A percentile compares a stretch with the other conserved stretches of the same genome.
Conservation (phyloP, 2,113 vertebrate genomes). For the Oncorhynchus mykiss region DNA sequence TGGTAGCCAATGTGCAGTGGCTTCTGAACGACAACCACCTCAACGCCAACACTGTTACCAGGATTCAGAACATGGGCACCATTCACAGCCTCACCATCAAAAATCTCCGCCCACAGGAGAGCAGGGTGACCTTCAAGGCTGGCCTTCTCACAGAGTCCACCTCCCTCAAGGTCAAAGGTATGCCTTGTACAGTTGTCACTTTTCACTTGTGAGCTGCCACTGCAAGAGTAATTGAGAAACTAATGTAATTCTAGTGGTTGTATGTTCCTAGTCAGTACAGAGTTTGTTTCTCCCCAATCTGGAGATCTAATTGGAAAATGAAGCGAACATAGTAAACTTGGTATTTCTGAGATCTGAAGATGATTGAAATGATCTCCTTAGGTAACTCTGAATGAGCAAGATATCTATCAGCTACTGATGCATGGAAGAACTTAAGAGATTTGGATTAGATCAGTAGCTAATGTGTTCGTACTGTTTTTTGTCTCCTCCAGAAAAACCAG, state of each 20-base stretch:
- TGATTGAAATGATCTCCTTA: no score
- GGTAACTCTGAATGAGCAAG: no score
- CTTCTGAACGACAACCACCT: conserved; percentile 82
- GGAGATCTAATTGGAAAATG: no score
- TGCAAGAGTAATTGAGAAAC: background rate
- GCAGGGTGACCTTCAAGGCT: conserved; percentile 78
- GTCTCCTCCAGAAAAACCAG: conserved; percentile 79
- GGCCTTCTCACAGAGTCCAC: conserved; percentile 74
- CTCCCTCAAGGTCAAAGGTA: conserved; percentile 86
- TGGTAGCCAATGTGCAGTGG: conserved; percentile 87
- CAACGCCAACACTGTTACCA: conserved; percentile 79
- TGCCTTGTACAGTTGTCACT: background rate
- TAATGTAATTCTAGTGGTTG: background rate
- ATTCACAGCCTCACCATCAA: conserved; percentile 82
- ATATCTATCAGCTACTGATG: no score
- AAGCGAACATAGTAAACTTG: no score
- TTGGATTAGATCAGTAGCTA: background rate
- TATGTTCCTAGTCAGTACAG: background rate
- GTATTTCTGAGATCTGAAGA: no score
- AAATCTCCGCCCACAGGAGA: conserved; percentile 75
- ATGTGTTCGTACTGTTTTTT: background rate
- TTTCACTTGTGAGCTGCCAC: background rate
- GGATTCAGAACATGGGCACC: conserved; percentile 80
- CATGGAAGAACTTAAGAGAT: no score
- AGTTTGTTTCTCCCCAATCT: no score